Base-by-base conservation (phyloP, 37 sponge, comb jelly and placozoan genomes). In the Aphrocallistes beatrix region DNA sequence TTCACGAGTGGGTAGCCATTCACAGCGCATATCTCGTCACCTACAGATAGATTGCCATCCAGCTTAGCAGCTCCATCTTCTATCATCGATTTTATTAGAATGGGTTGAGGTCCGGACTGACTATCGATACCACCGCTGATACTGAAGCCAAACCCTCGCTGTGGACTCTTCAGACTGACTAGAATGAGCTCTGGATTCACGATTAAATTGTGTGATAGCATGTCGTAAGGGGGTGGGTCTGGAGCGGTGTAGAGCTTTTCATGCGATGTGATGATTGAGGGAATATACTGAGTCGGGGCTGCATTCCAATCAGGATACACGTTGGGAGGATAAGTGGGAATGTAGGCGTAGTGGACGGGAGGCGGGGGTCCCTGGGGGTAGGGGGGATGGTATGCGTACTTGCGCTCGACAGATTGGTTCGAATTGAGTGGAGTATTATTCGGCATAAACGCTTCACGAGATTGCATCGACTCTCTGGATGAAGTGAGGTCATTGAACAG, bases 11-110 rank as follows among this genome's bases (percentile, higher is more conserved):
- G n/a, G 21, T 60, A 28, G 8, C 75, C 75, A 60, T 60, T 60
- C 75, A 60, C 75, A 60, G 75, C 75, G 21, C 75, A 60, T 19
- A 60, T 60, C 34, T 60, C 75, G 34, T 60, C 75, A 13, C 75
- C 75, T 3, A 60, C 75, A 3, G 75, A 19, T 19, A 60, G n/a
- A 60, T 60, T 60, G 3, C 75, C 75, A 30, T 60, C 75, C 10
- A 60, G 75, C n/a, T 60, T 60, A 19, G 75, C 75, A 60, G 75
- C 75, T 3, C 75, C 75, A 30, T 60, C 75, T 21, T 60, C 75
- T 60, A 30, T 60, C 75, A 60, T 60, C 3, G 75, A 60, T 13
- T 60, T 60, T 3, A 60, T 60, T 32, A 60, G 75, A 25, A 60
- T 60, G 17, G 75, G 75, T 30, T 60, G 75, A 25, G 75, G 75